These are phyloP conservation scores for Gallinago stenura DNA, from an alignment of 2,797 vertebrate genomes.

Conservation along the genomic window DNA sequence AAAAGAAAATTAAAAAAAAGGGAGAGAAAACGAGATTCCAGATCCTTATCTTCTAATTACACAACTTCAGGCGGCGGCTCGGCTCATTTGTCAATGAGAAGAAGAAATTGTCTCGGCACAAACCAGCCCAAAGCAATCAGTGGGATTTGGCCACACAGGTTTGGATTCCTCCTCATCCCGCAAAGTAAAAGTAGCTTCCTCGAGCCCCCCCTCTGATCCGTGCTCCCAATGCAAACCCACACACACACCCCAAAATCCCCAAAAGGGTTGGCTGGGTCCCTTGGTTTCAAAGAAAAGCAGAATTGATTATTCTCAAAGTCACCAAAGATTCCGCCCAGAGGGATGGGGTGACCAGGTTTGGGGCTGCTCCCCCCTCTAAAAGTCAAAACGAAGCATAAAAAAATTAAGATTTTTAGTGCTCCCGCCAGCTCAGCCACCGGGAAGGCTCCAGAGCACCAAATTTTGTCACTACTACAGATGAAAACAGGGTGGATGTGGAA, in stretches of 20 bases:
- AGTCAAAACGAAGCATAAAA: neutral
- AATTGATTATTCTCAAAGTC: neutral
- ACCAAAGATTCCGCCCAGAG: fast-evolving
- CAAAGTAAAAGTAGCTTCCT: neutral
- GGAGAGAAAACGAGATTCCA: neutral
- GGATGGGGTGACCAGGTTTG: fast-evolving
- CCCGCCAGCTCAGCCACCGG: fast-evolving
- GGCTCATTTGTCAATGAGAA: neutral
- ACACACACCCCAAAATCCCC: neutral
- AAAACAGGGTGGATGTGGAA: neutral
- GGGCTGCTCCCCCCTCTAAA: too few species aligned
- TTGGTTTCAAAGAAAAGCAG: neutral
- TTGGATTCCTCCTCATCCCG: neutral
- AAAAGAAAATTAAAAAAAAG: too few species aligned
- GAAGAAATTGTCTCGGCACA: neutral
- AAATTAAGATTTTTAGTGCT: neutral
- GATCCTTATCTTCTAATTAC: neutral
- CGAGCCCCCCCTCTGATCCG: neutral
- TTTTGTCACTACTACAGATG: neutral
- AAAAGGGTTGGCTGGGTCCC: fast-evolving
- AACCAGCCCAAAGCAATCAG: neutral
- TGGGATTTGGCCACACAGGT: neutral
- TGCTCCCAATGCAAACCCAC: neutral
- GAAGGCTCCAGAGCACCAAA: neutral
- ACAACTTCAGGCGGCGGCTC: neutral